These are phyloP conservation scores for Pharmacophagus antenor DNA, from an alignment of 2,888 invertebrate genomes.

Conservation along the genomic window DNA sequence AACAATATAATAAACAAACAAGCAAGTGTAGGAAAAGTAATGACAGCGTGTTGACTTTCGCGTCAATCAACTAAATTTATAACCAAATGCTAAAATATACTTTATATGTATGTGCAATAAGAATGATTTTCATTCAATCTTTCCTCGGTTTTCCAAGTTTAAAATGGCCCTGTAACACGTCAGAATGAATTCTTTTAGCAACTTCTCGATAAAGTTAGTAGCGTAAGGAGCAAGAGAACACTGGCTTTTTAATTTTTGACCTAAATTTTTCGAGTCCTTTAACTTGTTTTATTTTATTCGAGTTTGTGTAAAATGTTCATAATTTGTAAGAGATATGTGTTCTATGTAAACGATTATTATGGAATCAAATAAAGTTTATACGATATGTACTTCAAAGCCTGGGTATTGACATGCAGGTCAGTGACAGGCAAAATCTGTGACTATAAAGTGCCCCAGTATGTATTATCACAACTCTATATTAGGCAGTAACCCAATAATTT, in stretches of 20 bases:
- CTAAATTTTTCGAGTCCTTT: background rate
- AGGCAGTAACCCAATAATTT: no score
- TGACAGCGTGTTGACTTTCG: conserved; percentile 52
- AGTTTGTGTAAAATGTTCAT: background rate
- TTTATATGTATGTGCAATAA: background rate
- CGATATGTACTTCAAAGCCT: no score
- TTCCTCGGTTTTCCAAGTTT: conserved; percentile 37
- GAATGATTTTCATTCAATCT: background rate
- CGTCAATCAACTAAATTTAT: background rate
- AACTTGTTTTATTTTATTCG: background rate
- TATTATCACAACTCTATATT: no score
- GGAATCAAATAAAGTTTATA: no score
- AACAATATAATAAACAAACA: conserved; percentile 70
- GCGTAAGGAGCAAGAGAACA: conserved; percentile 57
- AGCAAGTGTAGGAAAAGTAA: conserved; percentile 73
- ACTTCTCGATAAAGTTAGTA: conserved; percentile 74
- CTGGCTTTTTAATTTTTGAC: conserved; percentile 67
- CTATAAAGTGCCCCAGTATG: no score
- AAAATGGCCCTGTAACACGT: conserved; percentile 64
- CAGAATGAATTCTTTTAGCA: conserved; percentile 74
- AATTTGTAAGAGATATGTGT: no score
- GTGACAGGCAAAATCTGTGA: no score
- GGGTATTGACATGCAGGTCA: no score
- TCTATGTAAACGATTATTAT: no score
- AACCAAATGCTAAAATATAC: background rate